Evolutionary conservation across 1,140 invertebrate species (phyloP).

Genomic region (Battus philenor): DNA sequence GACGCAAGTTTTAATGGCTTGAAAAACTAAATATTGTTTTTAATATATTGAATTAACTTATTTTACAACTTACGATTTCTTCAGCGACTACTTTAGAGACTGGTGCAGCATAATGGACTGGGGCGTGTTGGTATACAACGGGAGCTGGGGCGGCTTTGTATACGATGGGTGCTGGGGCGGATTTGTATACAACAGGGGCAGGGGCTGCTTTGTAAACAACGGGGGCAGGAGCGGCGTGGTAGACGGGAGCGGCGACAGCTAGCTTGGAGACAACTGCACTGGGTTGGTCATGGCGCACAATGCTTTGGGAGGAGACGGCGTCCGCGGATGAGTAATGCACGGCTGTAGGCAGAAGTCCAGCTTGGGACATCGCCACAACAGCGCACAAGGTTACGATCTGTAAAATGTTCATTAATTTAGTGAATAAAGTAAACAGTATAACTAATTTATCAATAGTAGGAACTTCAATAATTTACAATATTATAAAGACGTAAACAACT

Average conservation of each 20-base stretch:
- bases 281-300: conserved; percentile 48
- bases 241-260: conserved; percentile 27
- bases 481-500: too few species aligned
- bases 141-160: conserved; percentile 20
- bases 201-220: conserved; percentile 39
- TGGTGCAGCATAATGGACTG: conserved; percentile 55
- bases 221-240: conserved; percentile 30
- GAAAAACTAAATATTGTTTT: too few species aligned
- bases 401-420: too few species aligned
- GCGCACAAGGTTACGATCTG: conserved; percentile 49
- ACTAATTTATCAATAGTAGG: too few species aligned
- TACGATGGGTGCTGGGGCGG: too few species aligned
- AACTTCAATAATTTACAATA: too few species aligned
- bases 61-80: too few species aligned
- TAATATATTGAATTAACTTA: too few species aligned
- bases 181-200: conserved; percentile 46
- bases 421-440: too few species aligned
- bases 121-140: conserved; percentile 29
- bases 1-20: too few species aligned
- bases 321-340: conserved; percentile 36
- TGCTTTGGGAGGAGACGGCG: conserved; percentile 43
- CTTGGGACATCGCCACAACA: conserved; percentile 42
- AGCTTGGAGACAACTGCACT: conserved; percentile 71
- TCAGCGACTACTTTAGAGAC: conserved; percentile 62
- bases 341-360: conserved; percentile 42